Base-by-base conservation (phyloP, 2,797 vertebrate species). In the Pelodytes ibericus region DNA sequence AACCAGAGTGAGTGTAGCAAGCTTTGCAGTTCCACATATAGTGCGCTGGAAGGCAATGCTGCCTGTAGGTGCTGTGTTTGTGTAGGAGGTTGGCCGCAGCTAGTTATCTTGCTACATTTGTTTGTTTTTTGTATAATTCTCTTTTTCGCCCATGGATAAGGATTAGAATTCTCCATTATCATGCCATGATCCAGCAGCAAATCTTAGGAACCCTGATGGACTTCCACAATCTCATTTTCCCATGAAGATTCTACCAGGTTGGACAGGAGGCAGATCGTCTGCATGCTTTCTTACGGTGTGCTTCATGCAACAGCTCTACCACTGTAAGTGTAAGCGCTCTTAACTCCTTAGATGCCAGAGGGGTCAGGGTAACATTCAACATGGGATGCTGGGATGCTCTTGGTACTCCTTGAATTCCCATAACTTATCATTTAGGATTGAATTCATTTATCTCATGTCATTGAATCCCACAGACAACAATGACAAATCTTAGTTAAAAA, bases 221-320 rank as follows among this genome's bases (percentile, higher is more conserved):
- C 53, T 31, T 26, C 22, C 47, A 22, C 39, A 29, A 59, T 58
- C 51, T 56, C 60, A 16, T n/a, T n/a, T 8, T 58, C 68, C 49
- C 68, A 77, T 77, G 75, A 77, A 71, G 75, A 58, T 24, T 58
- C 61, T 64, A 59, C 36, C 25, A 71, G 59, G 16, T 33, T 63
- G 74, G 66, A 63, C 29, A 68, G 58, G 22, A 29, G 22, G 18
- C 65, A 71, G 29, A 41, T 56, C 66, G 26, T 56, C 67, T n/a
- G 75, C 29, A 7, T 22, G 47, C 26, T n/a, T 77, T 7, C 22
- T 71, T 49, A 36, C 61, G 11, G 8, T 71, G 29, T 71, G 59
- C 62, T 27, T 77, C 36, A 31, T 71, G 31, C 75, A 65, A 36
- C 75, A 65, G 8, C 5, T 77, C 47, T 49, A n/a, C 20, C 75